These are phyloP conservation scores for Hippocampus abdominalis DNA, from an alignment of 2,113 vertebrate species.

Conservation along the genomic window DNA sequence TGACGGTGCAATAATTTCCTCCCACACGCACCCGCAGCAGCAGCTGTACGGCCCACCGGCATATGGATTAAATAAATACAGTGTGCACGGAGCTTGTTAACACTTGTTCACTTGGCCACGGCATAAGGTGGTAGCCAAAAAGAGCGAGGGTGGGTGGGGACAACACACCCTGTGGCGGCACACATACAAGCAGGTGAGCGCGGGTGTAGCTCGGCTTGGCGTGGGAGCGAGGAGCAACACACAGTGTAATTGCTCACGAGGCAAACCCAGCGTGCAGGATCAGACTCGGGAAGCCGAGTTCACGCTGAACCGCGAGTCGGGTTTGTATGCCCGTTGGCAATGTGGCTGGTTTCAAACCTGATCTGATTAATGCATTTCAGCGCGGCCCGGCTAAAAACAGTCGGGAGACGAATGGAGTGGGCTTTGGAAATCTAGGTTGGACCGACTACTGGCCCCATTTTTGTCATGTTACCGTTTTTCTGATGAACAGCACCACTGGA, in stretches of 20 bases:
- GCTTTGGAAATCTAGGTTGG: constrained; percentile 29
- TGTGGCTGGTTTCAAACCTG: constrained; percentile 38
- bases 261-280: constrained; percentile 5
- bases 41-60: constrained; percentile 62
- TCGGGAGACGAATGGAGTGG: constrained; percentile 25
- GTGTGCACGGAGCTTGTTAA: constrained; percentile 68
- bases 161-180: constrained; percentile 24
- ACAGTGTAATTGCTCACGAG: constrained; percentile 9
- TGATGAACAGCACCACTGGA: constrained; percentile 25
- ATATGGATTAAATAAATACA: constrained; percentile 73
- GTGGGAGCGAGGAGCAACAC: constrained; percentile 21
- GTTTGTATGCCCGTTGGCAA: constrained; percentile 30
- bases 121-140: constrained; percentile 33
- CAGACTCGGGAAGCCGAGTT: background rate
- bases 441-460: constrained; percentile 19
- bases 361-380: constrained; percentile 55
- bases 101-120: constrained; percentile 67
- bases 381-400: constrained; percentile 20
- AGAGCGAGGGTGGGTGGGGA: constrained; percentile 25
- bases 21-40: constrained; percentile 50
- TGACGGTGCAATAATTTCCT: constrained; percentile 50
- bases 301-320: constrained; percentile 18
- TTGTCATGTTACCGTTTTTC: constrained; percentile 21
- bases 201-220: constrained; percentile 15
- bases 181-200: constrained; percentile 13